Evolutionary conservation across 2,797 vertebrate genomes (phyloP), one percentile per base, ranked within the genome.

Genomic region (Cetoscarus ocellatus): DNA sequence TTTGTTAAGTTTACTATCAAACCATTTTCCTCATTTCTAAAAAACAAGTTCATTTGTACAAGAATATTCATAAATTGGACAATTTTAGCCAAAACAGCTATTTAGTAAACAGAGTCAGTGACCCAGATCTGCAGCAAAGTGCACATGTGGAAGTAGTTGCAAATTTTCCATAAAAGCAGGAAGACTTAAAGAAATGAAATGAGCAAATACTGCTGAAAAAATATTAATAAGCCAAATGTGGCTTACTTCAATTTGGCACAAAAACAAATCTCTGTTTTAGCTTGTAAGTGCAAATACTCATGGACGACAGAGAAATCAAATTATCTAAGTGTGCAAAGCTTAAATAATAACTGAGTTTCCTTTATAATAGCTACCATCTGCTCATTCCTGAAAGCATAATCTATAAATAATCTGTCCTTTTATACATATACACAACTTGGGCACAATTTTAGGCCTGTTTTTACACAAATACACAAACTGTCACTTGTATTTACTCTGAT

Each of bases 351-450:
- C 34, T 39, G 13, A 44, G 15, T 18, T 35, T 47, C 10, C 7
- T 18, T 34, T 13, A 52, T 17, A 19, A 54, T 10, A 43, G 68
- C 72, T 83, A 75, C 69, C 13, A 27, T 73, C 34, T 48, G 61
- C 54, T 67, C 56, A 48, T 40, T 74, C 72, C 63, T 71, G 66
- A 75, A 73, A 73, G 36, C 68, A 43, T 39, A 3, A 43, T 35
- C 15, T 1, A 50, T 47, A 47, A 52, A 80, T 70, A 54, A 68
- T 73, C 64, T 67, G 39, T 17, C 19, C 1, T 38, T 58, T 19
- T 61, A 68, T 44, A 78, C 62, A 83, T 60, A 92, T 93, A 93
- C 89, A 95, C 89, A 95, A 88, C 88, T 92, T 86, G 14, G 90
- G 90, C n/a, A 90, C 87, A 54, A 72, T 84, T 87, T 86, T 80